Percentiles rank a stretch among this genome's conserved stretches.
Conservation (phyloP, 2,113 vertebrate species). For the Peucedramus taeniatus region DNA sequence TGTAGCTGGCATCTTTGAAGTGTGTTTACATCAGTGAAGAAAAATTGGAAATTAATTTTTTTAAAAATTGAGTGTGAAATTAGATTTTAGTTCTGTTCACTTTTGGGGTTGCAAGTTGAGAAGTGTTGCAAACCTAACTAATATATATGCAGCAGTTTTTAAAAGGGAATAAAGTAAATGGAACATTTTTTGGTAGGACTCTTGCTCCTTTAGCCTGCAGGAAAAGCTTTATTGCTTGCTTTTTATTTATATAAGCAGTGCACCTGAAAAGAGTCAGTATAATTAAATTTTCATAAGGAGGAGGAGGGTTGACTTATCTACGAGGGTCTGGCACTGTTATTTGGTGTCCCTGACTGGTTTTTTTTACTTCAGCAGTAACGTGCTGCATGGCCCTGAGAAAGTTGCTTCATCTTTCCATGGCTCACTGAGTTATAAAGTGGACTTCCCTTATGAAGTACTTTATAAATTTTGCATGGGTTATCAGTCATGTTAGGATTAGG, state of each 20-base stretch:
- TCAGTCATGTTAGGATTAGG: constrained; percentile 38
- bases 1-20: constrained; percentile 15
- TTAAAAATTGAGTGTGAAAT: constrained; percentile 16
- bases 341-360: not conserved
- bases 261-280: not conserved
- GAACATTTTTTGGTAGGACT: not conserved
- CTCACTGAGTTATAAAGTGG: not conserved
- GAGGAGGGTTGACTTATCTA: not conserved
- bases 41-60: not conserved
- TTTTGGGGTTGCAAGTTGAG: not conserved
- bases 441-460: not conserved
- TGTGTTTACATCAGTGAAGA: not conserved
- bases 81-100: not conserved
- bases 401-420: not conserved
- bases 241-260: not conserved
- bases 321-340: not conserved
- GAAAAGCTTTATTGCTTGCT: not conserved
- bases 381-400: not conserved
- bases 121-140: not conserved
- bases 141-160: not conserved
- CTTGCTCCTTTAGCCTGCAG: not conserved
- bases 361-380: not conserved
- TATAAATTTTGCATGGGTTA: constrained; percentile 45
- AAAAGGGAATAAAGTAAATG: not conserved
- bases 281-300: not conserved